Conservation (phyloP, 2,888 invertebrate species). For the Listrodromus nycthemerus region DNA sequence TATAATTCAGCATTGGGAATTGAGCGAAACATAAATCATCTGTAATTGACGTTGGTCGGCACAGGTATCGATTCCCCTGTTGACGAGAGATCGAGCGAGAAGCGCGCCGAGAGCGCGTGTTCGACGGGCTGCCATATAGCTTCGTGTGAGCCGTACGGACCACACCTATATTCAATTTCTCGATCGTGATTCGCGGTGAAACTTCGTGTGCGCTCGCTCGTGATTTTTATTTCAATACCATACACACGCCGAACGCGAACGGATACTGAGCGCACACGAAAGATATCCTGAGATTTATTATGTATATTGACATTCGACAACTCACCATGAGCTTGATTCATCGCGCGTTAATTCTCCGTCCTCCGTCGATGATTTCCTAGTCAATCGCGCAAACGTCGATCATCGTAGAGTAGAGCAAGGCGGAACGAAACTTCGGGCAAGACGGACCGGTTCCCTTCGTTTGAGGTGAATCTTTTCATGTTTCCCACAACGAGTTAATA, state of each 20-base stretch:
- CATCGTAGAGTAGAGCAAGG: not conserved
- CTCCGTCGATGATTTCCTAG: constrained; percentile 22
- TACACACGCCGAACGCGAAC: not conserved
- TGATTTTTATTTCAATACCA: not conserved
- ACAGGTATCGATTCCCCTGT: constrained; percentile 63
- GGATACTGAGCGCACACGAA: constrained; percentile 1
- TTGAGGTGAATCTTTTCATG: not conserved
- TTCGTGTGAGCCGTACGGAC: constrained; percentile 45
- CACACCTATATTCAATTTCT: constrained; percentile 62
- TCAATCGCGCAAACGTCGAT: constrained; percentile 36
- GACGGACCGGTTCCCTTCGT: not conserved
- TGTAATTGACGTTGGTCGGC: constrained; percentile 70
- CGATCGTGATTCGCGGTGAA: constrained; percentile 46
- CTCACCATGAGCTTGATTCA: constrained; percentile 41
- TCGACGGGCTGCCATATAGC: constrained; percentile 19
- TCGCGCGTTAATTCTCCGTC: constrained; percentile 36
- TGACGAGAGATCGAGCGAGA: constrained; percentile 62
- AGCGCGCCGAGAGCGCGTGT: constrained; percentile 44
- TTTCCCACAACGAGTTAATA: not conserved
- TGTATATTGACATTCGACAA: constrained; percentile 36
- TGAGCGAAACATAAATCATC: constrained; percentile 69
- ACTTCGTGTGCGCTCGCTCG: constrained; percentile 20
- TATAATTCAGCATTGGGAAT: constrained; percentile 62
- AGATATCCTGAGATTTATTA: constrained; percentile 26
- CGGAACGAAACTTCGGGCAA: not conserved